A percentile compares a stretch with the other conserved stretches of the same genome.
These are phyloP conservation scores for Chelonus insularis DNA, from an alignment of 1,140 invertebrate genomes.

Conservation along the genomic window DNA sequence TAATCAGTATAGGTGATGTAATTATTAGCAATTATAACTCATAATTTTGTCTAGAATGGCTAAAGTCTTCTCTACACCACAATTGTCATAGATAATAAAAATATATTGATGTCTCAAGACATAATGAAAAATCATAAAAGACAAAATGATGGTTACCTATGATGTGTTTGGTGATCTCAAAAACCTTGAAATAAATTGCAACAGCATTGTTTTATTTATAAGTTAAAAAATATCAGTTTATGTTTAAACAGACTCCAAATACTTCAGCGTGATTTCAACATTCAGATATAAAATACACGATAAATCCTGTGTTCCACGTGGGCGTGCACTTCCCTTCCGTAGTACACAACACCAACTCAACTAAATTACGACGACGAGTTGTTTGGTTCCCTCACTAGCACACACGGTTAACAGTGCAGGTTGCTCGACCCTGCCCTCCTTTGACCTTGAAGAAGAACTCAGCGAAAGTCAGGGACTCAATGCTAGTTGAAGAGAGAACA, in stretches of 20 bases:
- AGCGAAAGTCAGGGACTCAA: conserved; percentile 16
- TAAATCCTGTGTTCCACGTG: conserved; percentile 40
- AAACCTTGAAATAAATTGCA: too few relatives aligned
- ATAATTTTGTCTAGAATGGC: too few relatives aligned
- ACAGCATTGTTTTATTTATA: neutral
- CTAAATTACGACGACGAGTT: conserved; percentile 44
- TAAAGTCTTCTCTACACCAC: too few relatives aligned
- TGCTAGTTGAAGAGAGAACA: neutral
- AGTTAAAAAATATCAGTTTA: neutral
- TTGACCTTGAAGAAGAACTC: conserved; percentile 33
- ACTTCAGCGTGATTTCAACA: conserved; percentile 6
- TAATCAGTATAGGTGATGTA: neutral
- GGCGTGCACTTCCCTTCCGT: conserved; percentile 36
- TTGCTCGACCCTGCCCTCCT: conserved; percentile 33
- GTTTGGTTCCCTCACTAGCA: conserved; percentile 22
- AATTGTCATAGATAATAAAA: too few relatives aligned
- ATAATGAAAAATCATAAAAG: too few relatives aligned
- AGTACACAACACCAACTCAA: conserved; percentile 23
- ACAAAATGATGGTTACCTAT: too few relatives aligned
- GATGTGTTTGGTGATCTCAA: too few relatives aligned
- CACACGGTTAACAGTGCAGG: conserved; percentile 31
- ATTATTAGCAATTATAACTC: too few relatives aligned
- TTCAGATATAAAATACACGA: conserved; percentile 37
- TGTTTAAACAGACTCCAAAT: neutral
- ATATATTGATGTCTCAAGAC: too few relatives aligned